Evolutionary conservation across 2,888 invertebrate genomes (phyloP).

Genomic region (Ormia ochracea): DNA sequence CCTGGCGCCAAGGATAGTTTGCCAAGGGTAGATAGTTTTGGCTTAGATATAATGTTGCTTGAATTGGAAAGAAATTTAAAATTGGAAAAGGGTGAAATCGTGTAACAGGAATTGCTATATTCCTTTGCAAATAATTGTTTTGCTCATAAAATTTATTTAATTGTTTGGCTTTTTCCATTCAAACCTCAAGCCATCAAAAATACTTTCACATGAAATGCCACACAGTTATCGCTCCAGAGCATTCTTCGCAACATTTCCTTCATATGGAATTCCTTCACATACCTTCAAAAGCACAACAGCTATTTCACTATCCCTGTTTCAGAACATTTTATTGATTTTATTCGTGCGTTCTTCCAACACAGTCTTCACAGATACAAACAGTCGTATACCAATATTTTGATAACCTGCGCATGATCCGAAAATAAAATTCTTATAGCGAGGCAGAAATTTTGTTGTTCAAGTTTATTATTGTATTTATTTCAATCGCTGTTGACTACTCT

Average conservation of each 20-base stretch:
- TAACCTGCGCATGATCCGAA: slow-evolving; percentile 41
- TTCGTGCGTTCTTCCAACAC: slow-evolving; percentile 19
- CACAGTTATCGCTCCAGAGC: slow-evolving; percentile 15
- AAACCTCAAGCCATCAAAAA: too few relatives aligned
- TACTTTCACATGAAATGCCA: too few relatives aligned
- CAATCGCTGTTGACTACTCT: slow-evolving; percentile 54
- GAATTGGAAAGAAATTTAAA: too few relatives aligned
- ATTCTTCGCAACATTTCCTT: slow-evolving; percentile 3
- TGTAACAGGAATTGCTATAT: too few relatives aligned
- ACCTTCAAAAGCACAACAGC: not conserved
- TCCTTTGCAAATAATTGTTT: too few relatives aligned
- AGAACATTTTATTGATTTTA: slow-evolving; percentile 50
- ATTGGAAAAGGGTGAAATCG: too few relatives aligned
- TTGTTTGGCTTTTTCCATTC: too few relatives aligned
- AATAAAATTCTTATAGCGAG: slow-evolving; percentile 22
- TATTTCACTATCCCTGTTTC: slow-evolving; percentile 32
- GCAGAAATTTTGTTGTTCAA: slow-evolving; percentile 47
- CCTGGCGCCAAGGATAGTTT: too few relatives aligned
- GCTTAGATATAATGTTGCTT: too few relatives aligned
- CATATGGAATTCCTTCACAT: slow-evolving; percentile 20
- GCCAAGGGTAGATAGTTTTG: too few relatives aligned
- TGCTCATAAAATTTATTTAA: too few relatives aligned
- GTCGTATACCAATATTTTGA: slow-evolving; percentile 45
- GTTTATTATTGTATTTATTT: slow-evolving; percentile 58
- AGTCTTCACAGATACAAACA: slow-evolving; percentile 33